Evolutionary conservation across 2,113 vertebrate species (phyloP).

Genomic region (Tinamus guttatus): DNA sequence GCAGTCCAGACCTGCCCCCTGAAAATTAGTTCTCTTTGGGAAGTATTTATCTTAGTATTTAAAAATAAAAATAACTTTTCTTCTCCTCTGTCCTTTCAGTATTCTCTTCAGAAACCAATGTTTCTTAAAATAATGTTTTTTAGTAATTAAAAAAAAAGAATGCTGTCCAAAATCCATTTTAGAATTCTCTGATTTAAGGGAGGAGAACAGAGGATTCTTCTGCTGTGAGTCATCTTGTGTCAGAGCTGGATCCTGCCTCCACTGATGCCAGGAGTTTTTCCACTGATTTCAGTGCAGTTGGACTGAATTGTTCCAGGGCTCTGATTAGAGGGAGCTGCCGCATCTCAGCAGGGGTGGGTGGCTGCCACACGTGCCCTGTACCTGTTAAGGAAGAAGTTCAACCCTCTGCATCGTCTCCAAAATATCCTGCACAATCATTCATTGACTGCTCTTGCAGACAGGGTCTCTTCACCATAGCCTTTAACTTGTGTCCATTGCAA

Average conservation of each 20-base stretch:
- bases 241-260: not conserved
- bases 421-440: not conserved
- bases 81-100: not conserved
- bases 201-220: slow-evolving; percentile 36
- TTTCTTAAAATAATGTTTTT: not conserved
- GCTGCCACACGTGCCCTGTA: fast-evolving
- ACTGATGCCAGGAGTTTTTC: not conserved
- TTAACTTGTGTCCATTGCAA: not conserved
- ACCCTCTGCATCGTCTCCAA: not conserved
- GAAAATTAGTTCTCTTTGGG: not conserved
- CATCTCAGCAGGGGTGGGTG: not conserved
- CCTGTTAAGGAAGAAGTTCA: not conserved
- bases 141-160: not conserved
- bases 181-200: slow-evolving; percentile 24
- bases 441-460: not conserved
- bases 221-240: slow-evolving; percentile 17
- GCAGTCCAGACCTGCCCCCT: not conserved
- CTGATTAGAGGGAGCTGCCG: not conserved
- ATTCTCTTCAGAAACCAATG: not conserved
- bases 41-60: not conserved
- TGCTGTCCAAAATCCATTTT: not conserved
- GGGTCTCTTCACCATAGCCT: not conserved
- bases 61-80: not conserved
- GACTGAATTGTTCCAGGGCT: not conserved
- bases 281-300: not conserved